Evolutionary conservation across 1,140 invertebrate genomes (phyloP), one percentile per base, ranked within the genome.

Genomic region (Diachasmimorpha longicaudata): DNA sequence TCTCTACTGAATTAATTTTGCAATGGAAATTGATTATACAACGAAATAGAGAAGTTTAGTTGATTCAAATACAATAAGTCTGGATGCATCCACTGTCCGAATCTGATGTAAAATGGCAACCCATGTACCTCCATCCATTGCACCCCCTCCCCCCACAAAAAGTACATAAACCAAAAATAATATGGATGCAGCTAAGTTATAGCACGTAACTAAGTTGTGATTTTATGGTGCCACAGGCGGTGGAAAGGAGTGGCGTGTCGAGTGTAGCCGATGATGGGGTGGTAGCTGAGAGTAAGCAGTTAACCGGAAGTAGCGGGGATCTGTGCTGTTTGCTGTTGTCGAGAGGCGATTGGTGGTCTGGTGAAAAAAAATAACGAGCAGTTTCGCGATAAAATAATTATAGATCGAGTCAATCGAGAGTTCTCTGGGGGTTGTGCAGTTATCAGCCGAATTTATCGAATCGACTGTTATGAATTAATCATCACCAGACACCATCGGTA

Each of bases 171-270:
- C 31, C 5, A 72, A 68, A 77, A 70, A 75, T 75, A 23, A 81
- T 70, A 74, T 78, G 84, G 85, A 83, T 85, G 71, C 76, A 71
- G 80, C 67, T 77, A 78, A 80, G 81, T 83, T 81, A 78, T 81
- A 78, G 77, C 66, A 82, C 78, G 77, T 84, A 85, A 85, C 85
- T 88, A 89, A 89, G 86, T 85, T 87, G 79, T 88, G 79, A 88
- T 89, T 89, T 88, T 89, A 86, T 89, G 88, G 88, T 89, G 88
- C 88, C 87, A 89, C 87, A 89, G 88, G 88, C 88, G 88, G 88
- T 87, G 86, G 84, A 84, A 86, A 85, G 86, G 86, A 83, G 87
- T 87, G 87, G 83, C 82, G 84, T 82, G 85, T 84, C 85, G 86
- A 85, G 83, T 87, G 86, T 87, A 86, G 86, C 86, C 80, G 86